Evolutionary conservation across 2,888 invertebrate species (phyloP).

Genomic region (Toxonevra muliebris): DNA sequence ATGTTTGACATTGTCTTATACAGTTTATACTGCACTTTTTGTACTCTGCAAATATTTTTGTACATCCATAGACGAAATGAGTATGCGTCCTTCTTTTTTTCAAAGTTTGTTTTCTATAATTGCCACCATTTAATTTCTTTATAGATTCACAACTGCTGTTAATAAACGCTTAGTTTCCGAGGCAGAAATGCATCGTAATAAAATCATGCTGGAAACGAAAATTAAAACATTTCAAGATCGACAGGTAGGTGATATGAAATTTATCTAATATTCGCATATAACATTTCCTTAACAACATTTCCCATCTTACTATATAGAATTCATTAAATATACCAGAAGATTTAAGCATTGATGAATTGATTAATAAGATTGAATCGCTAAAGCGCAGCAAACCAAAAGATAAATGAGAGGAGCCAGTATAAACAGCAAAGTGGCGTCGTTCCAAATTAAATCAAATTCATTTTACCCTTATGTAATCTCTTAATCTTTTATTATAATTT

Average conservation of each 20-base stretch:
- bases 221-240: conserved; percentile 47
- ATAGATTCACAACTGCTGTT: conserved; percentile 48
- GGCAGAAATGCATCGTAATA: conserved; percentile 45
- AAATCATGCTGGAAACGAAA: conserved; percentile 46
- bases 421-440: background rate
- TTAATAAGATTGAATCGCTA: conserved; percentile 52
- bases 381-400: conserved; percentile 41
- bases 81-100: too few relatives aligned
- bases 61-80: too few relatives aligned
- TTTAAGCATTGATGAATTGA: conserved; percentile 54
- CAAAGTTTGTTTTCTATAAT: too few relatives aligned
- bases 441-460: background rate
- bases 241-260: conserved; percentile 41
- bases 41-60: too few relatives aligned
- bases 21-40: too few relatives aligned
- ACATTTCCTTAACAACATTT: background rate
- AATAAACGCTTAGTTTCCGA: conserved; percentile 49
- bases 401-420: conserved; percentile 30
- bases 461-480: conserved; percentile 23
- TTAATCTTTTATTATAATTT: conserved; percentile 27
- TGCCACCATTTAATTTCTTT: conserved; percentile 25
- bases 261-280: background rate
- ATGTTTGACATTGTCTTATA: too few relatives aligned
- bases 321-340: conserved; percentile 47
- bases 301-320: conserved; percentile 35